phyloP scores from a whole-genome alignment of 2,113 vertebrate species.

The Tor tambroides region DNA sequence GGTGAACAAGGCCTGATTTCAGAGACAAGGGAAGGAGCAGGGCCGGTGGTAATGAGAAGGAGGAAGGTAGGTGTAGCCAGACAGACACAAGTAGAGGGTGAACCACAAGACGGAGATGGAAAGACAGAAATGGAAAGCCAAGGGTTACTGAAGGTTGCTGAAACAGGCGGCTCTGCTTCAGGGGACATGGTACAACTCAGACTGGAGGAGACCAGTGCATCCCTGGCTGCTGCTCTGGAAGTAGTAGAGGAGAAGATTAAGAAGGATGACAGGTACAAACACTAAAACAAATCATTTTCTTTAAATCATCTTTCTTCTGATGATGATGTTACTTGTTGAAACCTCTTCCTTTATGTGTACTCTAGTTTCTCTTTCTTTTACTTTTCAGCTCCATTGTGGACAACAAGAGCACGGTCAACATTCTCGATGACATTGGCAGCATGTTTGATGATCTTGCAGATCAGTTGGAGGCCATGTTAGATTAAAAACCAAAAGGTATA shows the following conservation, averaged over 20 bases:
- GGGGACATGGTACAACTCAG: conserved; percentile 59
- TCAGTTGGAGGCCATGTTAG: conserved; percentile 62
- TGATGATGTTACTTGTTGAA: background rate
- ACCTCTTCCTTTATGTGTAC: background rate
- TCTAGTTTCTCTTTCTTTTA: background rate
- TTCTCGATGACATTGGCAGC: conserved; percentile 62
- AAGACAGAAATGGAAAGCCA: conserved; percentile 16
- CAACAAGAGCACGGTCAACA: conserved; percentile 56
- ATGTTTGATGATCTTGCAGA: conserved; percentile 65
- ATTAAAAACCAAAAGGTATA: conserved; percentile 39
- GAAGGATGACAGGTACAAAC: conserved; percentile 82
- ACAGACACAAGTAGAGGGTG: conserved; percentile 49
- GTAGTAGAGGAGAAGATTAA: conserved; percentile 92
- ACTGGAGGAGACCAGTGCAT: conserved; percentile 91
- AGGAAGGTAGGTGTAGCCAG: conserved; percentile 57
- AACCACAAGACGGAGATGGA: conserved; percentile 9
- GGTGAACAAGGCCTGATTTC: conserved; percentile 25
- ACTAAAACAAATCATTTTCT: background rate
- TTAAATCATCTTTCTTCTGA: background rate
- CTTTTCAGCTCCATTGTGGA: conserved; percentile 48
- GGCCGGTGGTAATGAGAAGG: conserved; percentile 30
- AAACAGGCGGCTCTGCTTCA: conserved; percentile 67
- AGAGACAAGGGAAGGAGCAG: conserved; percentile 35
- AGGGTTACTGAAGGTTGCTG: conserved; percentile 10
- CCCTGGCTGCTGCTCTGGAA: conserved; percentile 89